A percentile compares a stretch with the other conserved stretches of the same genome.
Conservation (phyloP, 2,888 invertebrate genomes). For the Crocallis elinguaria region DNA sequence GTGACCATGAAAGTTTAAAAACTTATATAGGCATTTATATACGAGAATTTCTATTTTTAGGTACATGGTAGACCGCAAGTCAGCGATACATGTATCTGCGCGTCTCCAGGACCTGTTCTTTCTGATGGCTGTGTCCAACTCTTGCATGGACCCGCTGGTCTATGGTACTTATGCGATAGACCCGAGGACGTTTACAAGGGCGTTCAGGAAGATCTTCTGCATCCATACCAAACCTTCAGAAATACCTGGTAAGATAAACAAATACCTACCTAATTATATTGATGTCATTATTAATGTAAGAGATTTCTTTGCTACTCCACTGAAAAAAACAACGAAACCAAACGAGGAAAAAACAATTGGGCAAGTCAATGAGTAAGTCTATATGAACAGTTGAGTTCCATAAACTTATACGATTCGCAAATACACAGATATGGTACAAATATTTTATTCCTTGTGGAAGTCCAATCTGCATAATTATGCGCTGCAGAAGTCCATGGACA, state of each 20-base stretch:
- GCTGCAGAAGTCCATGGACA: too few species aligned
- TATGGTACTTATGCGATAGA: conserved; percentile 89
- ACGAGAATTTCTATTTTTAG: conserved; percentile 59
- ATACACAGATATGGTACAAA: too few species aligned
- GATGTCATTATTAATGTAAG: too few species aligned
- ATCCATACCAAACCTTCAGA: conserved; percentile 53
- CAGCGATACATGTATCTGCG: conserved; percentile 86
- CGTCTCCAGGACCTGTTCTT: conserved; percentile 89
- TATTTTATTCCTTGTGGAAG: too few species aligned
- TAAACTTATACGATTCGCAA: too few species aligned
- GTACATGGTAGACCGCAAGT: conserved; percentile 89
- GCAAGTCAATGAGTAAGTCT: too few species aligned
- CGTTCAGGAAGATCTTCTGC: conserved; percentile 63
- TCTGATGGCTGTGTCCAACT: conserved; percentile 92
- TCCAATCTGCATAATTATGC: too few species aligned
- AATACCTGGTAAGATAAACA: conserved; percentile 52
- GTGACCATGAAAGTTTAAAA: too few species aligned
- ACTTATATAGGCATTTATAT: neutral
- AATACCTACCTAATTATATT: neutral
- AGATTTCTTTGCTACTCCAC: too few species aligned
- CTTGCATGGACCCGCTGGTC: conserved; percentile 92
- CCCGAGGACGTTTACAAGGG: conserved; percentile 63
- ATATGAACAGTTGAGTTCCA: too few species aligned
- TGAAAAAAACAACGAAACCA: too few species aligned
- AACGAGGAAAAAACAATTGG: too few species aligned